phyloP scores from a whole-genome alignment of 2,888 invertebrate species.

The Fragum sueziense region DNA sequence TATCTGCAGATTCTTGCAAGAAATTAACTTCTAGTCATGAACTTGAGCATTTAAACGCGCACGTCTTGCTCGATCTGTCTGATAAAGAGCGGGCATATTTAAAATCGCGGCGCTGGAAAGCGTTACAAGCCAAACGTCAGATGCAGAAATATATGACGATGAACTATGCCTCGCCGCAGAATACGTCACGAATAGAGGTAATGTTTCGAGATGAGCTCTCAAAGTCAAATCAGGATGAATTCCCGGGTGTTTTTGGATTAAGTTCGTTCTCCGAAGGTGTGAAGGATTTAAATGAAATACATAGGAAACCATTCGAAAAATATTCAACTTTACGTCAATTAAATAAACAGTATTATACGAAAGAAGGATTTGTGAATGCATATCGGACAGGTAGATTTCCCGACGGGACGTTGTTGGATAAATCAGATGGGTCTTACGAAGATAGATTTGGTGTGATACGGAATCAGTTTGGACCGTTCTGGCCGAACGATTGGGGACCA shows the following conservation, averaged over 20 bases:
- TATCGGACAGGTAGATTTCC: constrained; percentile 73
- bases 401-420: constrained; percentile 70
- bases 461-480: constrained; percentile 80
- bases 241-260: constrained; percentile 72
- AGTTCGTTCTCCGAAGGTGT: constrained; percentile 71
- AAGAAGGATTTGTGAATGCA: constrained; percentile 75
- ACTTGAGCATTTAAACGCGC: constrained; percentile 72
- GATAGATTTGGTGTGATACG: constrained; percentile 79
- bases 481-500: constrained; percentile 80
- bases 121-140: constrained; percentile 69
- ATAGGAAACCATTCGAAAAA: constrained; percentile 64
- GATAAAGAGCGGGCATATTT: constrained; percentile 71
- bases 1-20: constrained; percentile 37
- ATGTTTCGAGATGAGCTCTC: constrained; percentile 71
- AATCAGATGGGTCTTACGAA: constrained; percentile 69
- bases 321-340: constrained; percentile 63
- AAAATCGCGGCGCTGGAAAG: constrained; percentile 70
- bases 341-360: constrained; percentile 75
- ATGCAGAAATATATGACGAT: constrained; percentile 66
- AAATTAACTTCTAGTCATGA: constrained; percentile 56
- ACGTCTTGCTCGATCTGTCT: constrained; percentile 70
- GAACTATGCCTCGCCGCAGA: constrained; percentile 60
- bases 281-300: constrained; percentile 67
- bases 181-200: constrained; percentile 65
- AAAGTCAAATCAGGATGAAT: constrained; percentile 75